Evolutionary conservation across 2,888 invertebrate genomes (phyloP).

Genomic region (Lasiommata megera): DNA sequence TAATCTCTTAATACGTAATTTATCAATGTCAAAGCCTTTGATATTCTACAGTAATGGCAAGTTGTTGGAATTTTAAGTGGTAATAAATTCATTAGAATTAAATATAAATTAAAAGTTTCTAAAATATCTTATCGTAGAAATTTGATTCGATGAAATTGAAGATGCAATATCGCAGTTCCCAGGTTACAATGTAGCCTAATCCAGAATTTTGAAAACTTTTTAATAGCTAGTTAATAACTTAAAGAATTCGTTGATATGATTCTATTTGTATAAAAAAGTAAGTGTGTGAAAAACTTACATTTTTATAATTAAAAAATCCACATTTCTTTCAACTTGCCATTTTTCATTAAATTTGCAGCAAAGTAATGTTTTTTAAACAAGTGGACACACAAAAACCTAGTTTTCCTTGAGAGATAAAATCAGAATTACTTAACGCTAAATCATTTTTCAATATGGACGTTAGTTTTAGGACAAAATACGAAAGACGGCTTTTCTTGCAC

Average conservation of each 20-base stretch:
- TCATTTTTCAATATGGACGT: conserved; percentile 78
- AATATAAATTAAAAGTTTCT: too few relatives aligned
- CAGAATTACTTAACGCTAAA: conserved; percentile 74
- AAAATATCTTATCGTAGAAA: too few relatives aligned
- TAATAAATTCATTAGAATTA: not conserved
- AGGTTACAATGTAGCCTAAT: too few relatives aligned
- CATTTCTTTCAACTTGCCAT: conserved; percentile 16
- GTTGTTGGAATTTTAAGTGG: not conserved
- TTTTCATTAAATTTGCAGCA: conserved; percentile 11
- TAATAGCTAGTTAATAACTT: not conserved
- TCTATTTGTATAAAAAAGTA: not conserved
- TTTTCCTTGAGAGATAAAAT: conserved; percentile 50
- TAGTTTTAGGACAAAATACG: conserved; percentile 74
- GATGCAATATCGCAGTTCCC: too few relatives aligned
- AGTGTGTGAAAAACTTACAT: not conserved
- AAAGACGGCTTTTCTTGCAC: conserved; percentile 68
- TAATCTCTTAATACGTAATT: not conserved
- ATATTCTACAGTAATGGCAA: conserved; percentile 6
- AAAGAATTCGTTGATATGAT: too few relatives aligned
- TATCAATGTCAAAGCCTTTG: conserved; percentile 1
- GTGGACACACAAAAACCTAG: conserved; percentile 26
- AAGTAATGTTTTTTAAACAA: conserved; percentile 16
- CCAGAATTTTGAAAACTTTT: too few relatives aligned
- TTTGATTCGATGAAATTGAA: too few relatives aligned
- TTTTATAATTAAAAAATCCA: not conserved